Percentiles rank a stretch among this genome's conserved stretches.
Evolutionary conservation across 2,113 vertebrate genomes (phyloP).

Genomic region (Hyaena hyaena): DNA sequence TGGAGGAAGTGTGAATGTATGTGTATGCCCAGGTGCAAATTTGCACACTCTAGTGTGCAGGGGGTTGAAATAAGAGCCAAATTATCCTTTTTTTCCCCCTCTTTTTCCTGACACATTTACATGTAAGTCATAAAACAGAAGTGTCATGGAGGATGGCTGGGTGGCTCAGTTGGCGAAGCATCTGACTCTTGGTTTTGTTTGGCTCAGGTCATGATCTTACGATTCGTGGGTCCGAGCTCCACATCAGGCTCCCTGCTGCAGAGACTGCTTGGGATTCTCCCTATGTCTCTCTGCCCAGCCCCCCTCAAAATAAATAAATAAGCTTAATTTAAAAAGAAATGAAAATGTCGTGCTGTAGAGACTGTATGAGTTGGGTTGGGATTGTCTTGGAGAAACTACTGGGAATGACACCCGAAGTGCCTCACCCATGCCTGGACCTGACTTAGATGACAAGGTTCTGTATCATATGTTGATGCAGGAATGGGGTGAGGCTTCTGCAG

Average conservation of each 20-base stretch:
- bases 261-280: too few species aligned
- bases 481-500: background rate
- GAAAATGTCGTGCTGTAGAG: background rate
- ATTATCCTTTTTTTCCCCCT: background rate
- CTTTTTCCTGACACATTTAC: background rate
- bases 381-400: background rate
- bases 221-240: too few species aligned
- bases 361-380: background rate
- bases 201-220: too few species aligned
- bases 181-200: too few species aligned
- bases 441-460: background rate
- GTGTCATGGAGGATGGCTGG: too few species aligned
- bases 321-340: background rate
- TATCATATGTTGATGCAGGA: rapidly evolving
- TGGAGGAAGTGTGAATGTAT: background rate
- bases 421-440: background rate
- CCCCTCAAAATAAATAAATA: too few species aligned
- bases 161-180: too few species aligned
- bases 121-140: background rate
- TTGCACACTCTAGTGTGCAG: background rate
- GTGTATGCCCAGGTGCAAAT: background rate
- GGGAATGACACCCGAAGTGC: background rate
- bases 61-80: too few species aligned
- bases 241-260: too few species aligned
- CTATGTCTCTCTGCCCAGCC: too few species aligned